Conservation (phyloP, 2,888 invertebrate genomes). For the Amblyjoppa proteus region DNA sequence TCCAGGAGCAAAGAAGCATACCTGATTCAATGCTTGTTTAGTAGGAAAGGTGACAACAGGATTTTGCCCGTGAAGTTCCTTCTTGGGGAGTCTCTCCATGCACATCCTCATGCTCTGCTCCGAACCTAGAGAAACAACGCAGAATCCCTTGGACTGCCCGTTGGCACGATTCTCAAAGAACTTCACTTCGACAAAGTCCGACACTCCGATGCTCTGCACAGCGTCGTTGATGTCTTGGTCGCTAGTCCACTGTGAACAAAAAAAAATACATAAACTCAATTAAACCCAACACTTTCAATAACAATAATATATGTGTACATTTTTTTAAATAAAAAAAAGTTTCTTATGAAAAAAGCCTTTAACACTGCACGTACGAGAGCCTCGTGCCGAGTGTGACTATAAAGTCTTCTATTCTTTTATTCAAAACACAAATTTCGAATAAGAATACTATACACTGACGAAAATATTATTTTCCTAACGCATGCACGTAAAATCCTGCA, state of each 20-base stretch:
- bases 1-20: slow-evolving; percentile 71
- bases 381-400: too few species aligned
- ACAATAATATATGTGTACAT: slow-evolving; percentile 35
- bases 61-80: slow-evolving; percentile 97
- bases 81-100: slow-evolving; percentile 97
- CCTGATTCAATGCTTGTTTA: slow-evolving; percentile 92
- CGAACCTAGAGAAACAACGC: slow-evolving; percentile 97
- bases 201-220: slow-evolving; percentile 94
- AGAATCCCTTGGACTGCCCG: slow-evolving; percentile 99
- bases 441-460: too few species aligned
- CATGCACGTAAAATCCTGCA: too few species aligned
- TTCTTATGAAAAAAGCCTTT: too few species aligned
- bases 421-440: too few species aligned
- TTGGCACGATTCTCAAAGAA: slow-evolving; percentile 99
- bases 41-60: slow-evolving; percentile 98
- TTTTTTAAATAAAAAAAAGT: background rate
- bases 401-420: too few species aligned
- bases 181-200: slow-evolving; percentile 98
- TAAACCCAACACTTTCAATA: slow-evolving; percentile 70
- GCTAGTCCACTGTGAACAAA: slow-evolving; percentile 96
- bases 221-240: slow-evolving; percentile 98
- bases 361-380: too few species aligned
- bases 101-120: slow-evolving; percentile 95
- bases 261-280: slow-evolving; percentile 77
- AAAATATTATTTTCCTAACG: too few species aligned